Base-by-base conservation (phyloP, 1,140 invertebrate genomes). In the Lepidotrigona ventralis region DNA sequence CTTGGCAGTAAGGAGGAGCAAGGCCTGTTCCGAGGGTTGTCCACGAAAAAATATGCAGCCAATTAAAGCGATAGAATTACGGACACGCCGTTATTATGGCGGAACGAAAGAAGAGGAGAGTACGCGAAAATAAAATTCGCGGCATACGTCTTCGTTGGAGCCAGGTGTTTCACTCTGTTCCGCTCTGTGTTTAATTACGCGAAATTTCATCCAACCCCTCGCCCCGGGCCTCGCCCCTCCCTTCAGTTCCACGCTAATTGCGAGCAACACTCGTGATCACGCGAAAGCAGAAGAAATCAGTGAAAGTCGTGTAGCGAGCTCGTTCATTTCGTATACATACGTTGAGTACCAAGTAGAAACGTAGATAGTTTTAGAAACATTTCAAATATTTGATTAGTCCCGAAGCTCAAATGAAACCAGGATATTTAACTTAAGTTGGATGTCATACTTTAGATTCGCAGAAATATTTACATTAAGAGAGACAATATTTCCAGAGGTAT, bases 1-100 rank as follows among this genome's bases (percentile, higher is more conserved):
- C 23, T 63, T 60, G 26, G 79, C 68, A n/a, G 73, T 53, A 81
- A 74, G 77, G 15, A 69, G 51, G 12, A 23, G 33, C 29, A 70
- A 19, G n/a, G n/a, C 39, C n/a, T n/a, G n/a, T 69, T 70, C 26
- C 54, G n/a, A 8, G 23, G 54, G 4, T 46, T 23, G 23, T 39
- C 1, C 23, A 14, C 1, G n/a, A 70, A 51, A 51, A 79, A 71
- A 79, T 79, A 56, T 66, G 51, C 26, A 51, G 23, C 79, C 64
- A 81, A 81, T 81, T 81, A 81, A 81, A 74, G 12, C 79, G 29
- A 66, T 66, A 74, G 51, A 79, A 53, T 8, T 46, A 46, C 64
- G 21, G 46, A 79, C 46, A 64, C 58, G 33, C 19, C 19, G 58
- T 29, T 71, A 21, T 53, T 73, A n/a, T 46, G 39, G 53, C n/a